Evolutionary conservation across 2,797 vertebrate genomes (phyloP), one percentile per base, ranked within the genome.

Genomic region (Sparidentex hasta): DNA sequence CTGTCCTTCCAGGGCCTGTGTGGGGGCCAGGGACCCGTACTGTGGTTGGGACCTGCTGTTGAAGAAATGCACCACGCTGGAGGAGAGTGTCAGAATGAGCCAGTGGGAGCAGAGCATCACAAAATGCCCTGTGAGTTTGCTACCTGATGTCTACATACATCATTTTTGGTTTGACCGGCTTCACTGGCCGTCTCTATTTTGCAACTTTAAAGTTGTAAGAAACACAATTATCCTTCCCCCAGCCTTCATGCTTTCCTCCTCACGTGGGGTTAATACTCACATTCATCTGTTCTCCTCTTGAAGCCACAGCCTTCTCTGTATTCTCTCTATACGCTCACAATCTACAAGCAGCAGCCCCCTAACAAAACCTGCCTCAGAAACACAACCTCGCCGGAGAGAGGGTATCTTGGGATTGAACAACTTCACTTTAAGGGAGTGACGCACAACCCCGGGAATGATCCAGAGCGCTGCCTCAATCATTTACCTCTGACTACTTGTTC

Each of bases 61-160:
- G 90, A 98, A 97, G 95, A 98, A 96, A 74, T 99, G 98, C 73
- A 98, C 97, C 16, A 97, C 97, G 0, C 92, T 99, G 81, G 98
- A 99, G 91, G 97, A 98, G 84, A 99, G 98, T 74, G 94, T 98
- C 84, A 96, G 97, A 87, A 99, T 99, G 98, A 97, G 95, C 63
- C 97, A 98, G 71, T 99, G 98, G 98, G 97, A 99, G 78, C 98
- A 99, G 92, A 98, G 94, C 91, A 96, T 98, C 87, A 94, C 96
- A 16, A 83, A 94, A 78, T 99, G 98, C 82, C 98, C 98, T 16
- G 98, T 99, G 94, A 96, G 33, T 27, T 33, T 54, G 63, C 67
- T 44, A 23, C 63, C 66, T 43, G 29, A 70, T 75, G 12, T 56
- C 41, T 51, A 12, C 51, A 21, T 4, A 18, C 25, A 6, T 64